phyloP scores from a whole-genome alignment of 2,888 invertebrate species.

The Euzophera pinguis region DNA sequence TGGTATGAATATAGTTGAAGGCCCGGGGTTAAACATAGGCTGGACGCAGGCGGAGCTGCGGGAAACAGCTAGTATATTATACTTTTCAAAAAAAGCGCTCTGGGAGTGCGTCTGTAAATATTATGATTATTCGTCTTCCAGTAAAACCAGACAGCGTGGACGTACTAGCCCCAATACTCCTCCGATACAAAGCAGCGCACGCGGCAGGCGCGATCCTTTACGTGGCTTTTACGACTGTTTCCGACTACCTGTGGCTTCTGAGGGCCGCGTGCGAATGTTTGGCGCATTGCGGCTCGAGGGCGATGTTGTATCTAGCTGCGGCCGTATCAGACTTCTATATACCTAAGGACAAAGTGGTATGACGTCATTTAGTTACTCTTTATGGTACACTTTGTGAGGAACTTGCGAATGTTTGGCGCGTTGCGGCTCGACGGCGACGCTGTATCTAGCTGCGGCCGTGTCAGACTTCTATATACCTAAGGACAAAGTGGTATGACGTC shows the following conservation, averaged over 20 bases:
- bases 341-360: slow-evolving; percentile 94
- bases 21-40: no score
- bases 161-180: slow-evolving; percentile 84
- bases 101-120: no score
- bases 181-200: slow-evolving; percentile 90
- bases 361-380: slow-evolving; percentile 16
- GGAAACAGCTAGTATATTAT: no score
- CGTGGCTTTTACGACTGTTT: slow-evolving; percentile 90
- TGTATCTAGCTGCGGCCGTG: slow-evolving; percentile 82
- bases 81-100: no score
- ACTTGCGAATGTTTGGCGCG: no score
- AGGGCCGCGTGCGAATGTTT: slow-evolving; percentile 90
- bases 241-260: slow-evolving; percentile 95
- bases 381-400: no score
- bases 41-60: no score
- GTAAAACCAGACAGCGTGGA: slow-evolving; percentile 87
- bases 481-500: no score
- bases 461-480: no score
- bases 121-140: slow-evolving; percentile 45
- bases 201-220: slow-evolving; percentile 86
- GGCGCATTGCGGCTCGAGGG: slow-evolving; percentile 82
- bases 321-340: slow-evolving; percentile 99
- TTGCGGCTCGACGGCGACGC: no score
- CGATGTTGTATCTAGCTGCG: slow-evolving; percentile 96
- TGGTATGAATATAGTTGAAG: no score